These are phyloP conservation scores for Enteromius fasciolatus DNA, from an alignment of 2,797 vertebrate genomes.

Conservation along the genomic window DNA sequence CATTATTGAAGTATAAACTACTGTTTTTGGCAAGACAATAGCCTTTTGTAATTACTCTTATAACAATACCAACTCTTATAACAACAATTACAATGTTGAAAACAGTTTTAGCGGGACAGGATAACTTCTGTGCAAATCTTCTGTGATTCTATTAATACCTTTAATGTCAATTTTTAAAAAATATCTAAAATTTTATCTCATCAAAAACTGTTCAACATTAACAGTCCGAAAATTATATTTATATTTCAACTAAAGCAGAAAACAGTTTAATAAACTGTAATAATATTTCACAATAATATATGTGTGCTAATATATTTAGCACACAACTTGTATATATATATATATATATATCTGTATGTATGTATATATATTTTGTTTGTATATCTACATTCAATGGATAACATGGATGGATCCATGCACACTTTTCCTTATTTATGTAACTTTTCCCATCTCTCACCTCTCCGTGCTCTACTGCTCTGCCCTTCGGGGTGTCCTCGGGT, in stretches of 20 bases:
- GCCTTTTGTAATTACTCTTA: too few species aligned
- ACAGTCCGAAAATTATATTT: too few species aligned
- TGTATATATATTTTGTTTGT: too few species aligned
- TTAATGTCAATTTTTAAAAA: not conserved
- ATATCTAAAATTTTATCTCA: too few species aligned
- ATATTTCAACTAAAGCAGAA: not conserved
- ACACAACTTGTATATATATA: too few species aligned
- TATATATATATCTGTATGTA: too few species aligned
- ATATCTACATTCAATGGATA: not conserved
- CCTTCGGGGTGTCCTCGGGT: slow-evolving; percentile 82
- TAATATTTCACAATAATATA: not conserved
- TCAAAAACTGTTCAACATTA: not conserved
- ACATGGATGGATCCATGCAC: not conserved
- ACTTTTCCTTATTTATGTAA: not conserved
- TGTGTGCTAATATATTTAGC: too few species aligned
- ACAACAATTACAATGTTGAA: not conserved
- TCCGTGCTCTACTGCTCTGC: slow-evolving; percentile 79
- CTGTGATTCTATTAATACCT: too few species aligned
- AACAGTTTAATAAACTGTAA: not conserved
- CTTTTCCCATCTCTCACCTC: slow-evolving; percentile 70
- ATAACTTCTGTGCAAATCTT: not conserved
- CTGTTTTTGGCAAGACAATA: too few species aligned
- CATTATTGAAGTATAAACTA: not conserved
- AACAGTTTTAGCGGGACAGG: not conserved
- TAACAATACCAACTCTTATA: not conserved